A percentile compares a stretch with the other conserved stretches of the same genome.
These are phyloP conservation scores for Macropus fuliginosus DNA, from an alignment of 2,797 vertebrate species.

Conservation along the genomic window DNA sequence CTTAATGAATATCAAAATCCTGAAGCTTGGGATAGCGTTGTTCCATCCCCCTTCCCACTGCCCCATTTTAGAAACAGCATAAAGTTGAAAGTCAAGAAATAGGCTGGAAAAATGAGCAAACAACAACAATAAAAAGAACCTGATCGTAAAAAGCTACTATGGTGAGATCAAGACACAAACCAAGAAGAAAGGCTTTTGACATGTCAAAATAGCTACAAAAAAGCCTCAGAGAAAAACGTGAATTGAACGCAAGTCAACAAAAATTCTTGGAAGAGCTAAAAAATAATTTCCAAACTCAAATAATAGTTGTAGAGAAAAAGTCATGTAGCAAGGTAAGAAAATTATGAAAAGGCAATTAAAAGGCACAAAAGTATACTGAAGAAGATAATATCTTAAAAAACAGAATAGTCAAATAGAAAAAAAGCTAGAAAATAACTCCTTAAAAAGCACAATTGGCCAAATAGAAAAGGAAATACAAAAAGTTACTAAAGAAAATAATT, in stretches of 20 bases:
- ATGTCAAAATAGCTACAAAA: neutral
- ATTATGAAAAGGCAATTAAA: neutral
- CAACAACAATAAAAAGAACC: neutral
- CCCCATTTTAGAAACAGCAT: neutral
- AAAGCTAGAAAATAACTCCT: neutral
- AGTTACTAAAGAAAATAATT: neutral
- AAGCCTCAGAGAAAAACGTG: neutral
- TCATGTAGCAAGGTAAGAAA: neutral
- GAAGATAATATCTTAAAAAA: neutral
- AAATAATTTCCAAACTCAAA: neutral
- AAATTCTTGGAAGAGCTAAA: neutral
- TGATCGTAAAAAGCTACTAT: neutral
- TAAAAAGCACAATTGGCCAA: neutral
- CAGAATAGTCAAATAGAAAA: neutral
- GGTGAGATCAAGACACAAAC: neutral
- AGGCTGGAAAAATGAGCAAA: neutral
- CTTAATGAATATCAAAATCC: neutral
- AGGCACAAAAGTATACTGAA: neutral
- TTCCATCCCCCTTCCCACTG: fast-evolving
- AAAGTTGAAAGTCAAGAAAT: neutral
- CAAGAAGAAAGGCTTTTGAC: neutral
- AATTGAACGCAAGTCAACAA: neutral
- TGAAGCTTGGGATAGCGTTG: neutral
- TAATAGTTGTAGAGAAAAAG: neutral
- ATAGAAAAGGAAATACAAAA: neutral